Conservation (phyloP, 2,113 vertebrate genomes). For the Zosterops lateralis region DNA sequence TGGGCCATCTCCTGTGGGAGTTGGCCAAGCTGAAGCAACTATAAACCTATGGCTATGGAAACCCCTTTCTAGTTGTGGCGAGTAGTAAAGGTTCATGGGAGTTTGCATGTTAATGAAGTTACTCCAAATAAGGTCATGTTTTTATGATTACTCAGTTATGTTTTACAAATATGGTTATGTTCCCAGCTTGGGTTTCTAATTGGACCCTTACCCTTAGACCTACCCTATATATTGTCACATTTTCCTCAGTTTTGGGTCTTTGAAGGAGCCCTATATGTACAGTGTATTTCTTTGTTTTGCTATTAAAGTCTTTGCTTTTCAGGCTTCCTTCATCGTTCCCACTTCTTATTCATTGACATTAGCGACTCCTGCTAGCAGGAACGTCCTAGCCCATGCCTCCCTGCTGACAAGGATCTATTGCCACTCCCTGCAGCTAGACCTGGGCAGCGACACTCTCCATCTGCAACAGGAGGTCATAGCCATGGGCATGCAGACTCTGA, state of each 20-base stretch:
- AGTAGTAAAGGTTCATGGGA: background rate
- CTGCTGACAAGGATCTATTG: background rate
- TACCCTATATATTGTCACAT: background rate
- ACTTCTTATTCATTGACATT: rapidly evolving
- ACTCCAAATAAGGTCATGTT: background rate
- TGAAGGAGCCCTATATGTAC: background rate
- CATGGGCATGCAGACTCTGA: background rate
- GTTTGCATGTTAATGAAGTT: background rate
- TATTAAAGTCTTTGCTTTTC: background rate
- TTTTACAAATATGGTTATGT: background rate
- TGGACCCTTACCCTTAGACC: background rate
- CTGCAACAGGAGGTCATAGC: background rate
- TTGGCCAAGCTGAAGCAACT: background rate
- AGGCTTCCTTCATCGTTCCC: background rate
- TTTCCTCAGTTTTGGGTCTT: background rate
- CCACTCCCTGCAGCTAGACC: background rate
- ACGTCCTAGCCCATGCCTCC: background rate
- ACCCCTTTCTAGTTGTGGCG: background rate
- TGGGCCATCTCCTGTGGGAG: background rate
- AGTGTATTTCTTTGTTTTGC: background rate
- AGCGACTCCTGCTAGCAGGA: background rate
- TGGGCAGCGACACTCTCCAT: background rate
- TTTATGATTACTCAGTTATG: background rate
- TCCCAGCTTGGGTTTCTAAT: background rate
- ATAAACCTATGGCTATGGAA: background rate